Evolutionary conservation across 2,797 vertebrate genomes (phyloP).

Genomic region (Spinibarbus caldwelli): DNA sequence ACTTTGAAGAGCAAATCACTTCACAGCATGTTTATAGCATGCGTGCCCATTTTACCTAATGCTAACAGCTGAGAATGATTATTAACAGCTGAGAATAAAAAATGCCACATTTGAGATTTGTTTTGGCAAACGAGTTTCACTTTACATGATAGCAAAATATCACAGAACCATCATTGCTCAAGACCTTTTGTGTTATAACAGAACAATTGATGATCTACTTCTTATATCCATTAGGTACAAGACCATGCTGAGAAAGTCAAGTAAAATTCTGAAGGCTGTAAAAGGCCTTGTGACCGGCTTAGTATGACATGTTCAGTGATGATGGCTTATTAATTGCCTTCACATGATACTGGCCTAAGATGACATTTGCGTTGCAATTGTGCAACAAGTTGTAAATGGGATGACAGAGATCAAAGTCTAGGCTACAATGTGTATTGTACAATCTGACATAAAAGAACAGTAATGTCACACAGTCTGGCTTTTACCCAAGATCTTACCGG

Average conservation of each 20-base stretch:
- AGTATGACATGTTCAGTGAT: neutral
- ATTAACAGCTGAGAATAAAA: too few species aligned
- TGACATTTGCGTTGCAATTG: neutral
- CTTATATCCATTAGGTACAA: neutral
- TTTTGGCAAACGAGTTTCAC: slow-evolving; percentile 29
- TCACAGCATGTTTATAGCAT: slow-evolving; percentile 26
- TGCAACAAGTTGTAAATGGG: neutral
- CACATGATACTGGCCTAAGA: neutral
- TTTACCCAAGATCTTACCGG: neutral
- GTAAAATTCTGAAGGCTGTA: neutral
- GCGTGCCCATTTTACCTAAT: slow-evolving; percentile 44
- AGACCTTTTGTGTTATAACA: neutral
- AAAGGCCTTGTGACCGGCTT: neutral
- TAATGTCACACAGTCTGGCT: neutral
- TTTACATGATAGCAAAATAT: slow-evolving; percentile 35
- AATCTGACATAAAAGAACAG: neutral
- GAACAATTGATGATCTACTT: neutral
- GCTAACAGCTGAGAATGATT: slow-evolving; percentile 32
- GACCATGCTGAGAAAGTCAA: neutral
- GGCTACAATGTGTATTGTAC: neutral
- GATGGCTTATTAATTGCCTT: neutral
- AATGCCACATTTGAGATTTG: slow-evolving; percentile 31
- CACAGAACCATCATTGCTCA: neutral
- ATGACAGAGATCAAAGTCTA: neutral
- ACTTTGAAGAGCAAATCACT: slow-evolving; percentile 35